These are phyloP conservation scores for Danio tinwini DNA, from an alignment of 2,797 vertebrate genomes.

Conservation along the genomic window DNA sequence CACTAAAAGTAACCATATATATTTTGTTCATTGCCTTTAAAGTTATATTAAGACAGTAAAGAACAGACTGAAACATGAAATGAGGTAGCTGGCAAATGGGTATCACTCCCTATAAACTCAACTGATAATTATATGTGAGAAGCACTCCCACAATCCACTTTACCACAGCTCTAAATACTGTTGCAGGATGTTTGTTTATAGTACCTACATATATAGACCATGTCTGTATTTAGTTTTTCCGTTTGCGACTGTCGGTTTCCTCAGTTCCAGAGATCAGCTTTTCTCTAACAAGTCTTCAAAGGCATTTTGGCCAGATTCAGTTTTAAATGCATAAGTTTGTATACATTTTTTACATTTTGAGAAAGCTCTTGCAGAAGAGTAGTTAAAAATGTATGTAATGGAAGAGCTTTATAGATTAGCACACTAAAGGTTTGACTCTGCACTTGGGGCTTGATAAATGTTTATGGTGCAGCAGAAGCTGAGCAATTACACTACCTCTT, in stretches of 20 bases:
- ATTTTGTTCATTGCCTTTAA: neutral
- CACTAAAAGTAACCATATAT: slow-evolving; percentile 10
- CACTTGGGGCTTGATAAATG: slow-evolving; percentile 42
- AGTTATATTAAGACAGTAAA: slow-evolving; percentile 11
- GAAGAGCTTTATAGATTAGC: slow-evolving; percentile 29
- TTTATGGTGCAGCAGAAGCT: slow-evolving; percentile 15
- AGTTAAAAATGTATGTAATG: slow-evolving; percentile 48
- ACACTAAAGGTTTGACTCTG: slow-evolving; percentile 19
- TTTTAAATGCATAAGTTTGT: slow-evolving; percentile 14
- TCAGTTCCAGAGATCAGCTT: neutral
- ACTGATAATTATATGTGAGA: neutral
- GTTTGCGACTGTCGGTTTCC: slow-evolving; percentile 8
- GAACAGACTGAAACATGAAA: neutral
- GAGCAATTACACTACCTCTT: slow-evolving; percentile 47
- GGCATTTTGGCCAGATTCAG: neutral
- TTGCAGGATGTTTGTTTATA: slow-evolving; percentile 8
- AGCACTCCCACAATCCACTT: neutral
- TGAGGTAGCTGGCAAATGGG: neutral
- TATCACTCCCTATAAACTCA: neutral
- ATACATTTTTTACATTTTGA: slow-evolving; percentile 14
- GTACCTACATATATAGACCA: slow-evolving; percentile 11
- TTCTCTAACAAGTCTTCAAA: neutral
- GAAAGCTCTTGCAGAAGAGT: slow-evolving; percentile 17
- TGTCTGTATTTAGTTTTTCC: neutral
- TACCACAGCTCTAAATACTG: neutral